Evolutionary conservation across 2,888 invertebrate species (phyloP).

Genomic region (Andrena haemorrhoa): DNA sequence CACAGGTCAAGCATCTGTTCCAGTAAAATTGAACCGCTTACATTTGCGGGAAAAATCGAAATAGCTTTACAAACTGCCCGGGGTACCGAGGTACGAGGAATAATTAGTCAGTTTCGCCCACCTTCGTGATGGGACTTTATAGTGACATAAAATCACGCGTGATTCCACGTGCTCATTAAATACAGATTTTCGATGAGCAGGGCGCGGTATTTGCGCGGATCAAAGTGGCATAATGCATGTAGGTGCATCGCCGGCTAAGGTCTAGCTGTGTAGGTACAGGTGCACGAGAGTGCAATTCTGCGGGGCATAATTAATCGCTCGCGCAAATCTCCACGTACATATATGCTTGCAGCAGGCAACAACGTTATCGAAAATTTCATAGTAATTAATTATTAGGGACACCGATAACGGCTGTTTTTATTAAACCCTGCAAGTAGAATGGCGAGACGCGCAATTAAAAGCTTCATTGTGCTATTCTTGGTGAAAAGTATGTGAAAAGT

Average conservation of each 20-base stretch:
- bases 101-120: neutral
- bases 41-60: no score
- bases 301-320: slow-evolving; percentile 57
- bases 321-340: slow-evolving; percentile 4
- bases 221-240: slow-evolving; percentile 50
- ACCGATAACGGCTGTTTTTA: no score
- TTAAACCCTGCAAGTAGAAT: neutral
- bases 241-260: slow-evolving; percentile 45
- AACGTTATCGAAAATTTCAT: slow-evolving; percentile 39
- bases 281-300: slow-evolving; percentile 48
- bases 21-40: no score
- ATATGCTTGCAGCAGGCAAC: slow-evolving; percentile 1
- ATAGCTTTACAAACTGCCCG: neutral
- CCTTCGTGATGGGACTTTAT: neutral
- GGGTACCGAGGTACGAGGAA: neutral
- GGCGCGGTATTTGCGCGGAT: slow-evolving; percentile 35
- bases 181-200: slow-evolving; percentile 32
- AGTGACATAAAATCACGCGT: slow-evolving; percentile 22
- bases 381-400: slow-evolving; percentile 41
- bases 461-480: no score
- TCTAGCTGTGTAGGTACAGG: slow-evolving; percentile 53
- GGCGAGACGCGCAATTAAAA: neutral
- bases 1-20: no score
- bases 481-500: no score
- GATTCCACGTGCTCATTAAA: slow-evolving; percentile 41